phyloP scores from a whole-genome alignment of 2,797 vertebrate genomes.

The Pseudochromis fuscus region DNA sequence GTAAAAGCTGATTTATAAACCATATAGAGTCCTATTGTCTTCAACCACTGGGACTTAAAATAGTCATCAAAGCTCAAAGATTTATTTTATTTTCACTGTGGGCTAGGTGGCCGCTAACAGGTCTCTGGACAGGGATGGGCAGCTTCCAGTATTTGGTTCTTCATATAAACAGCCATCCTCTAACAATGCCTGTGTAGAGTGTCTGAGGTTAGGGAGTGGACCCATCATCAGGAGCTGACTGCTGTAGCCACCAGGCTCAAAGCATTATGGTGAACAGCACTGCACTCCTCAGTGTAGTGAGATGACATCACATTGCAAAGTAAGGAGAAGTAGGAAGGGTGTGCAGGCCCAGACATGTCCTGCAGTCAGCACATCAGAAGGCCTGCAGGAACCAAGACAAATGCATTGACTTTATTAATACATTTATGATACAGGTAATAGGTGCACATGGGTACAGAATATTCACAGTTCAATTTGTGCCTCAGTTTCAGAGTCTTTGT shows the following conservation, averaged over 20 bases:
- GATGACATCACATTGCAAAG: constrained; percentile 75
- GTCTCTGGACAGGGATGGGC: constrained; percentile 1
- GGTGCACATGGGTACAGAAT: not conserved
- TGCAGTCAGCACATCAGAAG: constrained; percentile 43
- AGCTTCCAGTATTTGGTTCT: constrained; percentile 1
- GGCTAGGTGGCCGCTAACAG: not conserved
- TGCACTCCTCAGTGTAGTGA: constrained; percentile 50
- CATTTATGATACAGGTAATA: not conserved
- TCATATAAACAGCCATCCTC: constrained; percentile 49
- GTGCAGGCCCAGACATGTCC: constrained; percentile 71
- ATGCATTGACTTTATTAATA: constrained; percentile 16
- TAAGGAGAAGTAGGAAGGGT: constrained; percentile 52
- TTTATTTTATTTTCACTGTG: not conserved
- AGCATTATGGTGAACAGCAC: constrained; percentile 57
- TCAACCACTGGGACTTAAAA: constrained; percentile 1
- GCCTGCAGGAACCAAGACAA: constrained; percentile 26
- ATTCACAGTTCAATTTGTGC: not conserved
- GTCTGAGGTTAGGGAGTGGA: constrained; percentile 68
- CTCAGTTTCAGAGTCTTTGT: no score
- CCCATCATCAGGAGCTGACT: constrained; percentile 65
- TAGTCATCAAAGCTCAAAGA: constrained; percentile 1
- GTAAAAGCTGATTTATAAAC: constrained; percentile 25
- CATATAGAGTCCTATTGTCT: no score
- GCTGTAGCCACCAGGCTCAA: constrained; percentile 59
- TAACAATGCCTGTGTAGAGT: constrained; percentile 56